Base-by-base conservation (phyloP, 2,797 vertebrate species). In the Anguilla megastoma region DNA sequence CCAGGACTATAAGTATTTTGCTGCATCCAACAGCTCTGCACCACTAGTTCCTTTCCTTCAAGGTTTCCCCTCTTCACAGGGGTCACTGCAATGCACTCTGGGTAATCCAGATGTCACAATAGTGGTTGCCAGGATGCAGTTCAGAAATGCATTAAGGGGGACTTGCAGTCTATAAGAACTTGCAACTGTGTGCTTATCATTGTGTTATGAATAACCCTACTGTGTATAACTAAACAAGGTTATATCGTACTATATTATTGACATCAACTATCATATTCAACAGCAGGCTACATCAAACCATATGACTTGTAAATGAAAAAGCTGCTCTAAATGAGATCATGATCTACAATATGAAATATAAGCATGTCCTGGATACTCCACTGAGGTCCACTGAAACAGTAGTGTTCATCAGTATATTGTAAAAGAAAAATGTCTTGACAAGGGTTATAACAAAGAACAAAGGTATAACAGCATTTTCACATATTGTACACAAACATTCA, bases 21-120 rank as follows among this genome's bases (percentile, higher is more conserved):
- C 85, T 89, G 83, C 66, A 88, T 89, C 52, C 88, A 89, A 90
- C 89, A 87, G 85, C 84, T 86, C 87, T 89, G 84, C 69, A 86
- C 89, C 87, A 86, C 89, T 54, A 3, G 80, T 2, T 2, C 5
- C 27, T 58, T 18, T 76, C 14, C 36, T 41, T 27, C 60, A 71
- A 82, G 66, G 27, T 60, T 71, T 63, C 82, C 87, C 2, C 18
- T 79, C 90, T 71, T 91, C n/a, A 85, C 54, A 87, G 54, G 93
- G 92, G 90, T 69, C 87, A 89, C 91, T 88, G 89, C 91, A 89
- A 33, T 91, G 93, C 91, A 92, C 90, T 88, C 76, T 92, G 92
- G 93, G 92, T 95, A 94, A 95, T 94, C 93, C 93, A 93, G 91
- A 93, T 93, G 91, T 92, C 89, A 93, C 92, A 95, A 91, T 91